Evolutionary conservation across 2,113 vertebrate genomes (phyloP).

Genomic region (Eretmochelys imbricata): DNA sequence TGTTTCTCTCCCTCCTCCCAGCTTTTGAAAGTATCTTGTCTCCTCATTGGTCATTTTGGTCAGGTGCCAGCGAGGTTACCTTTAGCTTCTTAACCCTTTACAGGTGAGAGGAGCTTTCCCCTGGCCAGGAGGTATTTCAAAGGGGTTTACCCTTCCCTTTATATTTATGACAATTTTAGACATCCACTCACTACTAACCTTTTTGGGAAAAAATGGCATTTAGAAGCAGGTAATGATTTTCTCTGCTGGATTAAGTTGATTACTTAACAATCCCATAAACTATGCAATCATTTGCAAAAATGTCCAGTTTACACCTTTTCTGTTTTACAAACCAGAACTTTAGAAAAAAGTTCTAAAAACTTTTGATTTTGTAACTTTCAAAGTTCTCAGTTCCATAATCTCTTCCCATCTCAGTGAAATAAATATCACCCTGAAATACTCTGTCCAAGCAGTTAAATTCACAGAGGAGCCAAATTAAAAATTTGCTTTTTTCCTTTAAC

Average conservation of each 20-base stretch:
- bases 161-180: too few species aligned
- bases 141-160: too few species aligned
- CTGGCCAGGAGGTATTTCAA: too few species aligned
- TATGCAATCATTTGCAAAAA: background rate
- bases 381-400: constrained; percentile 62
- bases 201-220: background rate
- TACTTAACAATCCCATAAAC: constrained; percentile 41
- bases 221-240: constrained; percentile 45
- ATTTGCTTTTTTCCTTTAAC: constrained; percentile 47
- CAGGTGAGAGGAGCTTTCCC: too few species aligned
- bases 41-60: too few species aligned
- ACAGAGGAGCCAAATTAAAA: constrained; percentile 66
- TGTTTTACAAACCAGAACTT: constrained; percentile 50
- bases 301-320: background rate
- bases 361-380: constrained; percentile 11
- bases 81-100: too few species aligned
- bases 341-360: constrained; percentile 22
- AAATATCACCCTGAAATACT: constrained; percentile 55
- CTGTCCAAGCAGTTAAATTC: constrained; percentile 39
- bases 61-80: too few species aligned
- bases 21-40: too few species aligned
- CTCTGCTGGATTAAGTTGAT: constrained; percentile 48
- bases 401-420: constrained; percentile 43
- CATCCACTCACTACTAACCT: too few species aligned
- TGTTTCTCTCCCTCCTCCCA: too few species aligned